These are phyloP conservation scores for Drosophila pallidifrons DNA, from an alignment of 1,140 invertebrate species.

Conservation along the genomic window DNA sequence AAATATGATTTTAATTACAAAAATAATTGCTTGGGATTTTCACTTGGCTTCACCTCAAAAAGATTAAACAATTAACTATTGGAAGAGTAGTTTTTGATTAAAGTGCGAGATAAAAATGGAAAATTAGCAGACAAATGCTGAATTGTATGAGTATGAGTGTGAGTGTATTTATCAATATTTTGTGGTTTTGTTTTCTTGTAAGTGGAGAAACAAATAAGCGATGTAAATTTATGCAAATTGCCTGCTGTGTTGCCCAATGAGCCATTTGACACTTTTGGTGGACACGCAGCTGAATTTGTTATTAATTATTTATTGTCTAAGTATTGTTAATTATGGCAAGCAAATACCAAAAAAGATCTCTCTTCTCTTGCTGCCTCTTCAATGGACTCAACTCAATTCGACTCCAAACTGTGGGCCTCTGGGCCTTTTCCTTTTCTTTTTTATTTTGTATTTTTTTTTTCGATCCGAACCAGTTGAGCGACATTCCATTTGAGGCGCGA, in stretches of 20 bases:
- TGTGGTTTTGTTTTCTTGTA: constrained; percentile 8
- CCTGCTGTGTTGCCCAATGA: constrained; percentile 74
- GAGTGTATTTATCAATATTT: constrained; percentile 8
- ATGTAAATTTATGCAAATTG: constrained; percentile 79
- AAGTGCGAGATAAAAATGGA: background rate
- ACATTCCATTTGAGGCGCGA: constrained; percentile 78
- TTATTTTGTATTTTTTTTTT: constrained; percentile 8
- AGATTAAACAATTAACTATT: background rate
- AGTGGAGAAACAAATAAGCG: constrained; percentile 27
- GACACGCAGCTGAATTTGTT: constrained; percentile 63
- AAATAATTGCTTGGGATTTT: background rate
- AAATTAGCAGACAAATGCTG: background rate
- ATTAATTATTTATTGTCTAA: constrained; percentile 78
- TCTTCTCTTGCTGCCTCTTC: constrained; percentile 16
- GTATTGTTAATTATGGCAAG: constrained; percentile 74
- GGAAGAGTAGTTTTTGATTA: background rate
- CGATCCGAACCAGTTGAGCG: constrained; percentile 71
- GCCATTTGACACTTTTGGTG: constrained; percentile 78
- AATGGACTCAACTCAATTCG: constrained; percentile 1
- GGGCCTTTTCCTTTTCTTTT: constrained; percentile 71
- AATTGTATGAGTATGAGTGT: background rate
- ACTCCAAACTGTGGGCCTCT: constrained; percentile 28
- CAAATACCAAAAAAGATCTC: constrained; percentile 47
- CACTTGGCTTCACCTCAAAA: background rate
- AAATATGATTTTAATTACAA: constrained; percentile 2